Evolutionary conservation across 2,113 vertebrate genomes (phyloP).

Genomic region (Gallinago jamesoni): DNA sequence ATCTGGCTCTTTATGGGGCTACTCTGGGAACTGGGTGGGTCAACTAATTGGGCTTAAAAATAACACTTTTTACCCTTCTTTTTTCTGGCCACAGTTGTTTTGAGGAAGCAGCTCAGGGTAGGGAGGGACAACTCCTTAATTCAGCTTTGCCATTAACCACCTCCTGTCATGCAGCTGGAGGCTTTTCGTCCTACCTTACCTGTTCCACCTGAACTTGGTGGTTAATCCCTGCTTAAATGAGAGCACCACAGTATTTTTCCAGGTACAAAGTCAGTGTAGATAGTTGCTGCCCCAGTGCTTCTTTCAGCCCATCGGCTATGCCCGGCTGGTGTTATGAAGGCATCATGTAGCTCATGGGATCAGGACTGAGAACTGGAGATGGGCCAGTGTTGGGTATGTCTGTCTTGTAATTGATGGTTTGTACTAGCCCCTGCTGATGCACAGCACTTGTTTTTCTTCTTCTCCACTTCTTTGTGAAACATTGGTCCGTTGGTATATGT

Average conservation of each 20-base stretch:
- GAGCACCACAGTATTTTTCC: not conserved
- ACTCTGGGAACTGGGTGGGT: not conserved
- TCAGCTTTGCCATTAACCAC: not conserved
- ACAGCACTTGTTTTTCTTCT: not conserved
- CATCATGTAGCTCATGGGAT: not conserved
- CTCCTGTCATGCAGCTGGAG: not conserved
- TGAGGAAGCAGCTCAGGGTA: not conserved
- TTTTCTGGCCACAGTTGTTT: not conserved
- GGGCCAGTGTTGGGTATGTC: not conserved
- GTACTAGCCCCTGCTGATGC: not conserved
- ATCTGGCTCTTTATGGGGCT: not conserved
- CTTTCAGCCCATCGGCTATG: not conserved
- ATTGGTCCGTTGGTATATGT: not conserved
- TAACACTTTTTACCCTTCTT: accelerated
- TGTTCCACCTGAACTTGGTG: not conserved
- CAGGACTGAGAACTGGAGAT: not conserved
- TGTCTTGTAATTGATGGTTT: not conserved
- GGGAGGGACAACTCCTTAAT: not conserved
- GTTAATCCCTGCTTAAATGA: not conserved
- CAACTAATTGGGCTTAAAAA: not conserved
- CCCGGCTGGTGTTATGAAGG: not conserved
- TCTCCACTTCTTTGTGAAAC: not conserved
- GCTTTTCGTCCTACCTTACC: not conserved
- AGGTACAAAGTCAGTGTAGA: accelerated
- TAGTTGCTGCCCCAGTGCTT: not conserved